Evolutionary conservation across 2,113 vertebrate species (phyloP), one percentile per base, ranked within the genome.

Genomic region (Sarotherodon lohbergeri): DNA sequence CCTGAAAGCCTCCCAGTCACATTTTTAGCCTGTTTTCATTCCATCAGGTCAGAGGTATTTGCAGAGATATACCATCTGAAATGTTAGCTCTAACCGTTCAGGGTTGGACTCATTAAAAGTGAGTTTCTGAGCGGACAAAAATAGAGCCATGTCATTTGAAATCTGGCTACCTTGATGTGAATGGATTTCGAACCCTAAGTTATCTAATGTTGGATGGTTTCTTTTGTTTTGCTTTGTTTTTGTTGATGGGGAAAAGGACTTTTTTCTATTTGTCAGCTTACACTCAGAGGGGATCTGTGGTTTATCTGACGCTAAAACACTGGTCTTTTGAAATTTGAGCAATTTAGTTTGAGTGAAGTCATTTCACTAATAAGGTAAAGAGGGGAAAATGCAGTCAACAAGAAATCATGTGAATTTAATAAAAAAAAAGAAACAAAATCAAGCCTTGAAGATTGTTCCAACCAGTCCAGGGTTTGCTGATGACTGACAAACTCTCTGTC

Each of bases 161-260:
- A 73, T 27, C 13, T 46, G 22, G 39, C n/a, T n/a, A 12, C 13
- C 1, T 46, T 46, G 22, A 46, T 0, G 9, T 73, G 14, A 73
- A 0, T 17, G 13, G 22, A 46, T 46, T 46, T 16, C 14, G 24
- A 73, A 14, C 1, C 0, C 0, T 27, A 17, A 17, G 39, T 73
- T 14, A 73, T 73, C 39, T 17, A 0, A 43, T 16, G 22, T 73
- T 73, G 22, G 59, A 32, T 32, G 29, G 29, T 34, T 34, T 10
- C 17, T 36, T 66, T 34, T 56, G 22, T 56, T 56, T 56, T 24
- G 54, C 6, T 56, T 56, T 24, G 22, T 7, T 32, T 61, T 9
- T 14, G 7, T 17, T 34, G 8, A 34, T 17, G 29, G 17, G 14
- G 22, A 27, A 48, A 29, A 27, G 1, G 41, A 48, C 14, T 46